Conservation (phyloP, 2,113 vertebrate genomes). For the Pseudorasbora parva region DNA sequence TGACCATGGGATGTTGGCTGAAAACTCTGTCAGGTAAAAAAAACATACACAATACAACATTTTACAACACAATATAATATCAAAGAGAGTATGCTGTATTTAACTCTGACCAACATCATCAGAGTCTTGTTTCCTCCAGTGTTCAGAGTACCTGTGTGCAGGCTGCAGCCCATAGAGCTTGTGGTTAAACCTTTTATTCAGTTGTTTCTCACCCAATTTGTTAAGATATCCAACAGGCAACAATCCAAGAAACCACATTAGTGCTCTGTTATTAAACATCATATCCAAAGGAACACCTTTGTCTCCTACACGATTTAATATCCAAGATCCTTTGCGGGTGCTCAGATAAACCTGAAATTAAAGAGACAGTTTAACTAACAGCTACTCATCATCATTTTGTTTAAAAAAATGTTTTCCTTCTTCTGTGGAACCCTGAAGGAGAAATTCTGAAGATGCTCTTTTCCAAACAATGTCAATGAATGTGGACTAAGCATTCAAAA, state of each 20-base stretch:
- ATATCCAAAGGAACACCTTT: constrained; percentile 81
- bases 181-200: constrained; percentile 81
- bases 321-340: constrained; percentile 87
- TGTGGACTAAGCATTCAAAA: no score
- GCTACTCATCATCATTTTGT: no score
- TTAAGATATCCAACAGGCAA: constrained; percentile 69
- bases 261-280: constrained; percentile 64
- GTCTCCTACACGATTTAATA: constrained; percentile 82
- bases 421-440: no score
- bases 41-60: neutral
- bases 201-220: constrained; percentile 60
- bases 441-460: no score
- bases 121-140: neutral
- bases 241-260: constrained; percentile 36
- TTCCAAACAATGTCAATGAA: no score
- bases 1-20: constrained; percentile 88
- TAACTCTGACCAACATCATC: neutral
- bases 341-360: constrained; percentile 87
- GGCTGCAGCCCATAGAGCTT: constrained; percentile 83
- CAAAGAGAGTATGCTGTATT: neutral
- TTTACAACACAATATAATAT: neutral
- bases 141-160: constrained; percentile 77
- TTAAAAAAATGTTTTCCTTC: no score
- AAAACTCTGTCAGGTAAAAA: constrained; percentile 69
- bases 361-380: no score